phyloP scores from a whole-genome alignment of 2,113 vertebrate species.

The Myotis lucifugus region DNA sequence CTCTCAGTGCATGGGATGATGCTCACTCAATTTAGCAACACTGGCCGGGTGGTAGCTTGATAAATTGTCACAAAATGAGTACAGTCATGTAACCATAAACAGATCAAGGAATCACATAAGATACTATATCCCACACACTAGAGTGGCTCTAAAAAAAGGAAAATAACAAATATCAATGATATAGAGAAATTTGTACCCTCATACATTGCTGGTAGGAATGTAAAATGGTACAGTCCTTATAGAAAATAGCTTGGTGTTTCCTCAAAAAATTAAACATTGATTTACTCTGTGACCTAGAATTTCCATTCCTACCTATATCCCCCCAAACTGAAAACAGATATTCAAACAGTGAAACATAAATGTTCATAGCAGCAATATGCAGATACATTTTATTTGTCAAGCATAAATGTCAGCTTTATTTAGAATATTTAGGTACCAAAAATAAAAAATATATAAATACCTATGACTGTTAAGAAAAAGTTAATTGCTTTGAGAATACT shows the following conservation, averaged over 20 bases:
- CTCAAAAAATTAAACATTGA: neutral
- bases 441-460: neutral
- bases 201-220: neutral
- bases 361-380: slow-evolving; percentile 9
- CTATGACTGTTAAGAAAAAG: slow-evolving; percentile 46
- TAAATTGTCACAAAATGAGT: neutral
- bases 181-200: neutral
- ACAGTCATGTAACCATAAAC: neutral
- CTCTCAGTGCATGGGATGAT: no score
- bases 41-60: neutral
- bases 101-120: neutral
- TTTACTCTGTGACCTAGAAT: neutral
- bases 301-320: neutral
- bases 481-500: slow-evolving; percentile 20
- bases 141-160: neutral
- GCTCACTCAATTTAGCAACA: no score
- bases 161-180: neutral
- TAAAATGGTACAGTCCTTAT: neutral
- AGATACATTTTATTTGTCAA: slow-evolving; percentile 77
- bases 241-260: neutral
- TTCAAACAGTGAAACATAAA: neutral
- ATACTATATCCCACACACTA: neutral
- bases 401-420: slow-evolving; percentile 67
- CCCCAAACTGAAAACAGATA: neutral
- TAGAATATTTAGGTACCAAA: neutral